Conservation (phyloP, 1,140 invertebrate species). For the Radopholus similis region DNA sequence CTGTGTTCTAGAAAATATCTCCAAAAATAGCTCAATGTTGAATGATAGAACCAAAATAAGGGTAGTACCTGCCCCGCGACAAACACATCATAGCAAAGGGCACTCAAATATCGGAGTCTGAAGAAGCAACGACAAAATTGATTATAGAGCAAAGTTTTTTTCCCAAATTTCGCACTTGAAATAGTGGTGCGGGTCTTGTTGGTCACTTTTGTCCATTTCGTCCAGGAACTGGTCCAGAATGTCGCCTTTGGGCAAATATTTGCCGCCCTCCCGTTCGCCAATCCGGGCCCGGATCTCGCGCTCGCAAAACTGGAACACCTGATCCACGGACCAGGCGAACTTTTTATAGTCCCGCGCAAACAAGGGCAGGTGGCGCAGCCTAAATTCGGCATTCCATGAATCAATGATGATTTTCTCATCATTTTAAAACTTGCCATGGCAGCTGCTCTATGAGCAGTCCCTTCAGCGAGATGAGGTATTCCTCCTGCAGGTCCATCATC, state of each 20-base stretch:
- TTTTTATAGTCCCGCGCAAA: slow-evolving; percentile 1
- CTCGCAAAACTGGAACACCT: slow-evolving; percentile 3
- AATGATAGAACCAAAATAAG: too few relatives aligned
- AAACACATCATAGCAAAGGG: slow-evolving; percentile 14
- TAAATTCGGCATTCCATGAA: too few relatives aligned
- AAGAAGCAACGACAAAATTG: too few relatives aligned
- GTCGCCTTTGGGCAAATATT: not conserved
- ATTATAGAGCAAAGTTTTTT: not conserved
- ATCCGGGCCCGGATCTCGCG: slow-evolving; percentile 1
- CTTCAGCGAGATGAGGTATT: slow-evolving; percentile 5
- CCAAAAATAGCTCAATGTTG: too few relatives aligned
- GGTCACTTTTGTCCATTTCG: not conserved
- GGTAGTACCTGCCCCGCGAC: not conserved
- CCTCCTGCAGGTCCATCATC: slow-evolving; percentile 1
- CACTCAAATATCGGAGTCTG: not conserved
- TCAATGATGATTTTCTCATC: too few relatives aligned
- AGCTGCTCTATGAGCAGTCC: slow-evolving; percentile 1
- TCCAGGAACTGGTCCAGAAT: slow-evolving; percentile 17
- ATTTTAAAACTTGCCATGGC: too few relatives aligned
- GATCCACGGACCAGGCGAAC: not conserved
- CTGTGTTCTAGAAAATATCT: too few relatives aligned
- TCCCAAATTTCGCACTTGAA: not conserved
- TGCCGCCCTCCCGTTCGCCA: not conserved
- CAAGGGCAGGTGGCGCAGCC: slow-evolving; percentile 7
- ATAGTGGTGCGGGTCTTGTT: not conserved